Evolutionary conservation across 2,113 vertebrate species (phyloP), one percentile per base, ranked within the genome.

Genomic region (Puffinus mauretanicus): DNA sequence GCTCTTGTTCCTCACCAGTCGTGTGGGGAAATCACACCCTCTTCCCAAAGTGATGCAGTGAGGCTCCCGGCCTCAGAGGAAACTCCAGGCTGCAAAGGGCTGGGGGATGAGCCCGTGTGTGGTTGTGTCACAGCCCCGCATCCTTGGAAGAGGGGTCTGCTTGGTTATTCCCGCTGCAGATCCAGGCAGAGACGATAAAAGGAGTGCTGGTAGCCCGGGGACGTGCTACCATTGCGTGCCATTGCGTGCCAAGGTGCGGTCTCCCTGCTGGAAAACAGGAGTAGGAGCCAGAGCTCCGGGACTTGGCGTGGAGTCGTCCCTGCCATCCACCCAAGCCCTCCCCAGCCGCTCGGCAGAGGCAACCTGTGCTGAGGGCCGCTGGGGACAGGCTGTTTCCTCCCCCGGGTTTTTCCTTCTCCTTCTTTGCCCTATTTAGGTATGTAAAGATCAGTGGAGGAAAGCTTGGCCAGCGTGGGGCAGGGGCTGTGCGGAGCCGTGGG

Each of bases 181-280:
- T 38, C 57, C 69, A 7, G 52, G 16, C 2, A 12, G 62, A 32
- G 18, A 1, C 0, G 5, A 34, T 9, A 11, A 54, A 67, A 64
- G 6, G 32, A 12, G 12, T 27, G 18, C 10, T 36, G 5, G 16
- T 9, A 61, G 40, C 27, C 51, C 0, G 7, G 40, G 44, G 5
- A 21, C 4, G 4, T 36, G 42, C 6, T 76, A 51, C 16, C n/a
- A n/a, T n/a, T n/a, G n/a, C n/a, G n/a, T n/a, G n/a, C 21, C n/a
- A 27, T 1, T 0, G 0, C 0, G 1, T 16, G 16, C 19, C 55
- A 47, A 32, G 36, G 32, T 24, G 77, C 0, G 1, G 14, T 13
- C 12, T 83, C 40, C 11, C 30, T 34, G 52, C 18, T 13, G 47
- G 82, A 62, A 92, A 78, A n/a, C 2, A n/a, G 52, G 42, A 72